These are phyloP conservation scores for Oegoconia quadripuncta DNA, from an alignment of 2,888 invertebrate genomes.

Conservation along the genomic window DNA sequence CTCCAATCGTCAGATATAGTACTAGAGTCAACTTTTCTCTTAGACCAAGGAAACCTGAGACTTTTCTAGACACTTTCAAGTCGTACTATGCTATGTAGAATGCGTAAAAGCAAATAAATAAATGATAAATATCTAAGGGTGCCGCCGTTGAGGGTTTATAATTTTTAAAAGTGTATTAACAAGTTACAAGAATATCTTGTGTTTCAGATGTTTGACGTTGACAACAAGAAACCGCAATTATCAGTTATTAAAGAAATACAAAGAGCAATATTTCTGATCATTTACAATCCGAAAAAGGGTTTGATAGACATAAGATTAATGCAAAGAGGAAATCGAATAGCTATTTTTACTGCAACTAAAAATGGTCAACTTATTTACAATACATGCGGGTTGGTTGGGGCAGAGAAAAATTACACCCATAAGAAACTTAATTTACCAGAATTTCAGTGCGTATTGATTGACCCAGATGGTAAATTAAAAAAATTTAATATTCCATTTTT, in stretches of 20 bases:
- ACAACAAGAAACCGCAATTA: conserved; percentile 61
- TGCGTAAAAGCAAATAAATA: too few relatives aligned
- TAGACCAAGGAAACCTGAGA: too few relatives aligned
- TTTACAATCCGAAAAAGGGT: conserved; percentile 95
- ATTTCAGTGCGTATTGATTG: conserved; percentile 88
- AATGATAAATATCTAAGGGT: too few relatives aligned
- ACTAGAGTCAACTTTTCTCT: too few relatives aligned
- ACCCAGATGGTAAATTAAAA: conserved; percentile 89
- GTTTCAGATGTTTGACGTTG: conserved; percentile 63
- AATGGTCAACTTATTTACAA: conserved; percentile 89
- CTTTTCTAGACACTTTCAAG: too few relatives aligned
- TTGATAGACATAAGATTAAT: conserved; percentile 95
- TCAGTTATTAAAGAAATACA: conserved; percentile 70
- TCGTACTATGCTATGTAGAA: too few relatives aligned
- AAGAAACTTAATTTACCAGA: conserved; percentile 80
- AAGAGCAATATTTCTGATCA: conserved; percentile 90
- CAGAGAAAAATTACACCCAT: conserved; percentile 75
- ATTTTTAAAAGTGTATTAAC: too few relatives aligned
- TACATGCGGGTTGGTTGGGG: conserved; percentile 89
- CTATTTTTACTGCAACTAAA: conserved; percentile 94
- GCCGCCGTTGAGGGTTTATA: too few relatives aligned
- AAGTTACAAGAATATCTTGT: conserved; percentile 2
- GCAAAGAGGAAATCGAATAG: conserved; percentile 93
- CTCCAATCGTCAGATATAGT: too few relatives aligned
- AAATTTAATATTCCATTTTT: conserved; percentile 94